Conservation (phyloP, 2,113 vertebrate genomes). For the Sinocyclocheilus maitianheensis region DNA sequence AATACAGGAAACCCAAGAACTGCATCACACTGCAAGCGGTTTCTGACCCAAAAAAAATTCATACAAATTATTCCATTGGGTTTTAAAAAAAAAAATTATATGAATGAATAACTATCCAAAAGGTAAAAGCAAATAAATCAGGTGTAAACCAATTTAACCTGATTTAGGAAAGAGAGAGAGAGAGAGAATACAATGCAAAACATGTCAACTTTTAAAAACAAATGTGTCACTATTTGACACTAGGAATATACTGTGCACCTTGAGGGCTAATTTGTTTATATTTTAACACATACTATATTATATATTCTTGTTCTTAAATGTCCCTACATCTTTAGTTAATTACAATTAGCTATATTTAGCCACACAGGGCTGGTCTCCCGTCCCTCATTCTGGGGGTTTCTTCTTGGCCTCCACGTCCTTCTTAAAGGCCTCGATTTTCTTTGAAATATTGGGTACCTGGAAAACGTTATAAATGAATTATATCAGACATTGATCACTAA, state of each 20-base stretch:
- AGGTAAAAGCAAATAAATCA: neutral
- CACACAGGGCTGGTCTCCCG: neutral
- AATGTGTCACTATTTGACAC: neutral
- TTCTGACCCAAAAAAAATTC: no score
- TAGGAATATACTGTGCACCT: neutral
- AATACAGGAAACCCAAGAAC: no score
- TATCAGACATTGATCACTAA: neutral
- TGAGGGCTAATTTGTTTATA: neutral
- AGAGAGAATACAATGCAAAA: neutral
- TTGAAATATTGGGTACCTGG: slow-evolving; percentile 91
- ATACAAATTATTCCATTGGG: no score
- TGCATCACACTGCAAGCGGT: no score
- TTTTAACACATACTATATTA: neutral
- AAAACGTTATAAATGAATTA: neutral
- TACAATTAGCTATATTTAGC: neutral
- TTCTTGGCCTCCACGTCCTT: slow-evolving; percentile 94
- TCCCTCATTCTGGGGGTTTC: slow-evolving; percentile 83
- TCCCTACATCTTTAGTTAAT: neutral
- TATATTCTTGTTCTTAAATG: neutral
- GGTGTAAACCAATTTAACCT: neutral
- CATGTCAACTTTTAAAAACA: neutral
- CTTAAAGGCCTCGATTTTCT: slow-evolving; percentile 93
- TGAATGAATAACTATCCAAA: no score
- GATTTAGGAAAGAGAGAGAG: neutral
- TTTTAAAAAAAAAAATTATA: no score